Base-by-base conservation (phyloP, 2,797 vertebrate species). In the Micromesistius poutassou region DNA sequence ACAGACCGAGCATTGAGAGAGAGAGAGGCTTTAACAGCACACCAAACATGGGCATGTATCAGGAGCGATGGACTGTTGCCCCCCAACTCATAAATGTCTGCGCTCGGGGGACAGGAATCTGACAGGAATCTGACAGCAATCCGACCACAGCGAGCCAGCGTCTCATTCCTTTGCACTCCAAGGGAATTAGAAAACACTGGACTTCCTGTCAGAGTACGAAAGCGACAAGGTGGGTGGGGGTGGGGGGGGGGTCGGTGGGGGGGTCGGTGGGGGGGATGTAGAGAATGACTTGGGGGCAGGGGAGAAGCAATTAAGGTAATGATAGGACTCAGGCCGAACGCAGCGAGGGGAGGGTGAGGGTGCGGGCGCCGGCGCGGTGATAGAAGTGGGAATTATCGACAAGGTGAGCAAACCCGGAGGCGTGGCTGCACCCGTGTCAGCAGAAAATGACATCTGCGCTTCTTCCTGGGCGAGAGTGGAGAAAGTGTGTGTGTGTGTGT, bases 401-500 rank as follows among this genome's bases (percentile, higher is more conserved):
- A 22, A 72, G 68, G 72, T 40, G 46, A 14, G 10, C 12, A 74
- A 81, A 78, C 16, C 72, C 76, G 72, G 73, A 77, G 74, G 84
- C 80, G 68, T 42, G 74, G 73, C 71, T 62, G 42, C 77, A 71
- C 74, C 78, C 31, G 79, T 81, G 55, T 83, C 74, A 76, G 72
- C 16, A 28, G 62, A 0, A 62, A 40, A 76, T 55, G 78, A 86
- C 86, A 87, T 89, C 78, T 87, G 90, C 36, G 90, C 36, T 85
- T 85, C 82, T 78, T 38, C 38, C 36, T 19, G 55, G 74, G 79
- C 75, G 83, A 86, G 83, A 85, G 82, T 81, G 25, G 73, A 82
- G 77, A 55, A 25, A 42, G 68, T 31, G 38, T 73, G 77, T 76
- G 50, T n/a, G 50, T n/a, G 46, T 19, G 46, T 22, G 46, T 50